Conservation (phyloP, 2,797 vertebrate species). For the Sebastes taczanowskii region DNA sequence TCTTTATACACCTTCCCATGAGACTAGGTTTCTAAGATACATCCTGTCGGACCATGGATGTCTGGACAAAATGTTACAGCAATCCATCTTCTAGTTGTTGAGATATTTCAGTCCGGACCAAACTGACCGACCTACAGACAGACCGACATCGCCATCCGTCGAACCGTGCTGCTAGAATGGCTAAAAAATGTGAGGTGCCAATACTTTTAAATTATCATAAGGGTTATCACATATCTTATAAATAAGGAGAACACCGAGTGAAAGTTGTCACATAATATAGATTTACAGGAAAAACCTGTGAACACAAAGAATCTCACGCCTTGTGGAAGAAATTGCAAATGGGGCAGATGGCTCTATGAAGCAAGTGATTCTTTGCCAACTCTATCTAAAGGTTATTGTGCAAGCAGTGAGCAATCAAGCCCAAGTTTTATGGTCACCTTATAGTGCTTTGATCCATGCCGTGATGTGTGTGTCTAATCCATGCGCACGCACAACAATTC, state of each 20-base stretch:
- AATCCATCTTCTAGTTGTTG: background rate
- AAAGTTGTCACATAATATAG: conserved; percentile 1
- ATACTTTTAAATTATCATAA: conserved; percentile 1
- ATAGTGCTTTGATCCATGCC: conserved; percentile 7
- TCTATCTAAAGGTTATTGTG: conserved; percentile 46
- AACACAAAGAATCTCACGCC: conserved; percentile 28
- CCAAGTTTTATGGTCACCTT: conserved; percentile 28
- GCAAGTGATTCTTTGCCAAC: conserved; percentile 26
- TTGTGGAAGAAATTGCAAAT: conserved; percentile 20
- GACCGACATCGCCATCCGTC: background rate
- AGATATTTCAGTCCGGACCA: background rate
- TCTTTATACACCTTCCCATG: too few relatives aligned
- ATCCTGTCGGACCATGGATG: background rate
- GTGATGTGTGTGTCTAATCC: conserved; percentile 8
- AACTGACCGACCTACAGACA: background rate
- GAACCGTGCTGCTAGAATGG: background rate
- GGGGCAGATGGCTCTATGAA: conserved; percentile 43
- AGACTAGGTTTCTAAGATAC: too few relatives aligned
- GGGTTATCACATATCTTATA: background rate
- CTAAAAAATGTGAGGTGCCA: background rate
- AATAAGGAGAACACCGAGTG: background rate
- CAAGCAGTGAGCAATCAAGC: conserved; percentile 35
- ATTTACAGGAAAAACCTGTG: conserved; percentile 15
- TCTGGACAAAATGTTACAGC: background rate
- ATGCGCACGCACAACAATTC: conserved; percentile 26